Base-by-base conservation (phyloP, 2,797 vertebrate species). In the Thripadectes ignobilis region DNA sequence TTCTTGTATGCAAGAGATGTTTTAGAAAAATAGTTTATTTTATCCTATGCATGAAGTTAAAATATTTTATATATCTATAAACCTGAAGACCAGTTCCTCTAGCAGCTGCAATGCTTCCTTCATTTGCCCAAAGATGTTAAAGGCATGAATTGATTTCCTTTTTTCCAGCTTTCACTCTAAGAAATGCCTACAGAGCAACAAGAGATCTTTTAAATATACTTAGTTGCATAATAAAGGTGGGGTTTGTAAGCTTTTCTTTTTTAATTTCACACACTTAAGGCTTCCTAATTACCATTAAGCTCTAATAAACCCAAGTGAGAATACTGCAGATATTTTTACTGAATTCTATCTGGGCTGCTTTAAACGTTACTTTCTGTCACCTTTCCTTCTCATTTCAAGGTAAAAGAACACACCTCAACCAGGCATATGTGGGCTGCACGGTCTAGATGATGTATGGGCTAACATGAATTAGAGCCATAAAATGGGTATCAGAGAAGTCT, bases 251-350 rank as follows among this genome's bases (percentile, higher is more conserved):
- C 7, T 86, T 57, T 41, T 61, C 17, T 12, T 7, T 68, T 94
- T 92, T 75, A 71, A 92, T 88, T 94, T 92, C 86, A 93, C 74
- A 95, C 73, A 73, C 73, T 89, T 96, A 86, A 84, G 54, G 71
- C 89, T 94, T 92, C 88, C 96, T 96, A 93, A 96, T 95, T 94
- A 96, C 77, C 51, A 94, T 77, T 94, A 96, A 96, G 92, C 77
- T 95, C 91, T 67, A 95, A 95, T 78, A 96, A 96, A 92, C 43
- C 69, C 80, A 85, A 93, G 82, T 72, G 93, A 95, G 87, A 96
- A 89, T 48, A 75, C 49, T 83, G 72, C 84, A 93, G 81, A 75
- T 23, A 26, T 92, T 90, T 95, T 85, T 85, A 92, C 3, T 85
- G 26, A 93, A 81, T 93, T 89, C 65, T 87, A 54, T 30, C 27